These are phyloP conservation scores for Mirounga angustirostris DNA, from an alignment of 2,113 vertebrate species.

Conservation along the genomic window DNA sequence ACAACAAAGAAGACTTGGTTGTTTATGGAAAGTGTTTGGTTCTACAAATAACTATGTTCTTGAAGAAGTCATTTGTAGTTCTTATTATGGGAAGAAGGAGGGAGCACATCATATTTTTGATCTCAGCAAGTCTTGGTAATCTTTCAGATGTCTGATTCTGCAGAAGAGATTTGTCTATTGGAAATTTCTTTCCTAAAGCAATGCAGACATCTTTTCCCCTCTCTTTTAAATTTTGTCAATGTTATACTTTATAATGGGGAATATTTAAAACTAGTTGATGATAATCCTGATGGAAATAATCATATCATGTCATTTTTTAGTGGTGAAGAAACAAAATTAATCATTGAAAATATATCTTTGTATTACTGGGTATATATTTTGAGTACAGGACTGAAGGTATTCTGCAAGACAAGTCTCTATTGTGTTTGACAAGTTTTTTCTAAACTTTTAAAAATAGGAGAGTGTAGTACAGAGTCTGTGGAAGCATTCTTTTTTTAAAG, in stretches of 20 bases:
- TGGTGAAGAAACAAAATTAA: not conserved
- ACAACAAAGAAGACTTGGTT: conserved; percentile 44
- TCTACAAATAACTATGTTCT: not conserved
- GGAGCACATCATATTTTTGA: not conserved
- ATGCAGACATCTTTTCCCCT: not conserved
- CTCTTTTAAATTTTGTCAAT: not conserved
- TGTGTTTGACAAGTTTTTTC: conserved; percentile 12
- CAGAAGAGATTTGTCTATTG: not conserved
- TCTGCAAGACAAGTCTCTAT: not conserved
- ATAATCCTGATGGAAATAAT: conserved; percentile 54
- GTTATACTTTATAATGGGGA: not conserved
- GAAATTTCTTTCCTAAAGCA: not conserved
- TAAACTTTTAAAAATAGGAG: conserved; percentile 36
- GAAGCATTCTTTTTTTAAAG: conserved; percentile 27
- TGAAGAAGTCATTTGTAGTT: conserved; percentile 47
- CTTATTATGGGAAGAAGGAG: not conserved
- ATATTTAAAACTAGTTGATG: conserved; percentile 39
- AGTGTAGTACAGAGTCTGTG: conserved; percentile 14
- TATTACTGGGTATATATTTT: not conserved
- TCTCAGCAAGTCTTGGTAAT: not conserved
- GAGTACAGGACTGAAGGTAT: not conserved
- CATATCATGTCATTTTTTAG: not conserved
- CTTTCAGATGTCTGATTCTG: not conserved
- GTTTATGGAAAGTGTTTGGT: conserved; percentile 31
- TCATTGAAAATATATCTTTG: conserved; percentile 32